These are phyloP conservation scores for Ailuropoda melanoleuca DNA, from an alignment of 2,113 vertebrate genomes.

Conservation along the genomic window DNA sequence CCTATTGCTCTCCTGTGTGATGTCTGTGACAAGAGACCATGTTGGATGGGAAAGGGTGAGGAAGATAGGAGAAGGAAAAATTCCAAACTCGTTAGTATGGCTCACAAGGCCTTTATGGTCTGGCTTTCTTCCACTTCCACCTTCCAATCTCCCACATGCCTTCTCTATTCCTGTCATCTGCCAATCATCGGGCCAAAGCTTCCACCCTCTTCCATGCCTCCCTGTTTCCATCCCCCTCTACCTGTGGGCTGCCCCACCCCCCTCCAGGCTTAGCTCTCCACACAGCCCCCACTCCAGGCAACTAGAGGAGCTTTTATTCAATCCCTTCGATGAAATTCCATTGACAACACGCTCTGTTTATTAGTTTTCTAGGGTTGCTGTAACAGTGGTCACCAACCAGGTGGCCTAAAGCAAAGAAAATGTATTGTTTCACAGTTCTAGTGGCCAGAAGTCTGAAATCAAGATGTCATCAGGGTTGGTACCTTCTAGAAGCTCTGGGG, in stretches of 20 bases:
- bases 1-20: not conserved
- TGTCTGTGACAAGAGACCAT: not conserved
- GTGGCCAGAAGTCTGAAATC: not conserved
- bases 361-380: not conserved
- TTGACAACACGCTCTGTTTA: not conserved
- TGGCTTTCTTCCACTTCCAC: not conserved
- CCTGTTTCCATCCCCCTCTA: not conserved
- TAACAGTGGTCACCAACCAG: not conserved
- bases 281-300: not conserved
- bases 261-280: not conserved
- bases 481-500: not conserved
- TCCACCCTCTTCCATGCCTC: accelerated
- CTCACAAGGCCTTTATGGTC: no score
- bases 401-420: not conserved
- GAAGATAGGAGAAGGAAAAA: not conserved
- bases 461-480: not conserved
- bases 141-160: accelerated
- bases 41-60: not conserved
- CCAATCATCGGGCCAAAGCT: accelerated
- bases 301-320: not conserved
- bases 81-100: not conserved
- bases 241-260: not conserved
- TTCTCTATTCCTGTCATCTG: not conserved
- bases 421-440: not conserved
- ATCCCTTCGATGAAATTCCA: not conserved